phyloP scores from a whole-genome alignment of 2,797 vertebrate genomes.

The Pachyuromys duprasi region DNA sequence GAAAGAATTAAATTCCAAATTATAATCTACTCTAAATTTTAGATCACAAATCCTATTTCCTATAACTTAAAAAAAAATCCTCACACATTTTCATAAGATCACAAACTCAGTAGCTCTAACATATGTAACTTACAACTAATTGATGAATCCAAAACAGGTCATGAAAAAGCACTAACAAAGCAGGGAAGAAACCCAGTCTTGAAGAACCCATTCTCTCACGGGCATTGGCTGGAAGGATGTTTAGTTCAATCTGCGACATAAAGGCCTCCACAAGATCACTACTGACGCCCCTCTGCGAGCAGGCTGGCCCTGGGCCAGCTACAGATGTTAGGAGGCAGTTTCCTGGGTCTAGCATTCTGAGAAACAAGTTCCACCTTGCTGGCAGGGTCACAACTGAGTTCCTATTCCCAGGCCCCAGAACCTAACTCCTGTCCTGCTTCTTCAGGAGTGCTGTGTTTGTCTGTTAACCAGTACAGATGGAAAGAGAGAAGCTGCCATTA shows the following conservation, averaged over 20 bases:
- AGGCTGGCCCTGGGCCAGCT: background rate
- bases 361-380: too few species aligned
- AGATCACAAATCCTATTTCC: constrained; percentile 23
- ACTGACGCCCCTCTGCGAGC: background rate
- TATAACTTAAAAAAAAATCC: background rate
- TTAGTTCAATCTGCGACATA: background rate
- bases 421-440: too few species aligned
- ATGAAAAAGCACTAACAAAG: background rate
- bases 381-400: too few species aligned
- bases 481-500: too few species aligned
- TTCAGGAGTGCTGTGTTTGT: too few species aligned
- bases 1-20: constrained; percentile 30
- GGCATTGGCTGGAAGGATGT: background rate
- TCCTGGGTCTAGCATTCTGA: too few species aligned
- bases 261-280: background rate
- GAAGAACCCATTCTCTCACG: background rate
- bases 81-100: background rate
- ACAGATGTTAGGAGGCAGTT: background rate
- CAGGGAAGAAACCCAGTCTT: background rate
- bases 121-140: background rate
- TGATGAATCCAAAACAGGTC: background rate
- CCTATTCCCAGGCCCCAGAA: too few species aligned
- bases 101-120: background rate
- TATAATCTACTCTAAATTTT: background rate
- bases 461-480: too few species aligned